phyloP scores from a whole-genome alignment of 1,140 invertebrate genomes.

The Drosophila lacteicornis region DNA sequence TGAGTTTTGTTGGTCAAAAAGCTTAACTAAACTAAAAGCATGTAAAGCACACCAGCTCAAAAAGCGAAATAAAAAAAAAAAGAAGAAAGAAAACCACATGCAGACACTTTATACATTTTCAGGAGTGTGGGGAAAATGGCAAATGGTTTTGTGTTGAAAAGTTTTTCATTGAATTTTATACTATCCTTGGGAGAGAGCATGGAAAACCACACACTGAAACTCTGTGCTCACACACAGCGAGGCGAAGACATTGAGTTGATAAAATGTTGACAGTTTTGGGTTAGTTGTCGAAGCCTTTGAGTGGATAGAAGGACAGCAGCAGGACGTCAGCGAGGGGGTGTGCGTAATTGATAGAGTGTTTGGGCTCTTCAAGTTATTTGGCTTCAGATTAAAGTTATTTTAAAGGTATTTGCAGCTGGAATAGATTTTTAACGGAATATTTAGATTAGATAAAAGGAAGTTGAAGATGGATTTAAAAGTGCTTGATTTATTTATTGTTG shows the following conservation, averaged over 20 bases:
- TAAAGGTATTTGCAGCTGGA: not conserved
- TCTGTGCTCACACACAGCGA: constrained; percentile 7
- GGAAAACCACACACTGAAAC: constrained; percentile 46
- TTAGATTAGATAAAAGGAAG: too few species aligned
- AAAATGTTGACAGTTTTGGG: constrained; percentile 81
- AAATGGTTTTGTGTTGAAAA: constrained; percentile 44
- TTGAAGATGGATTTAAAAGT: not conserved
- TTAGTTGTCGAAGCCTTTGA: constrained; percentile 58
- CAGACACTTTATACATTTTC: constrained; percentile 43
- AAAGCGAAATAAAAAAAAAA: not conserved
- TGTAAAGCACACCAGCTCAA: constrained; percentile 57
- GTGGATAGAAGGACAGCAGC: constrained; percentile 7
- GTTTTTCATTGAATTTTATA: constrained; percentile 80
- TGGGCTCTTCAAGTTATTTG: constrained; percentile 23
- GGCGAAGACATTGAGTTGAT: constrained; percentile 54
- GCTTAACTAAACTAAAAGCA: constrained; percentile 80
- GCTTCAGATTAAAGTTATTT: constrained; percentile 11
- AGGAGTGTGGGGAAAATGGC: constrained; percentile 19
- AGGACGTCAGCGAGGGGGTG: not conserved
- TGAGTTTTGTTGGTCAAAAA: constrained; percentile 72
- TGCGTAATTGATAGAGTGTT: constrained; percentile 36
- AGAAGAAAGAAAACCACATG: constrained; percentile 59
- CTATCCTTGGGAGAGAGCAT: constrained; percentile 41
- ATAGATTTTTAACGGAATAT: not conserved
- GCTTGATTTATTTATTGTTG: too few species aligned